A percentile compares a stretch with the other conserved stretches of the same genome.
Conservation (phyloP, 2,113 vertebrate species). For the Aegotheles bennettii region DNA sequence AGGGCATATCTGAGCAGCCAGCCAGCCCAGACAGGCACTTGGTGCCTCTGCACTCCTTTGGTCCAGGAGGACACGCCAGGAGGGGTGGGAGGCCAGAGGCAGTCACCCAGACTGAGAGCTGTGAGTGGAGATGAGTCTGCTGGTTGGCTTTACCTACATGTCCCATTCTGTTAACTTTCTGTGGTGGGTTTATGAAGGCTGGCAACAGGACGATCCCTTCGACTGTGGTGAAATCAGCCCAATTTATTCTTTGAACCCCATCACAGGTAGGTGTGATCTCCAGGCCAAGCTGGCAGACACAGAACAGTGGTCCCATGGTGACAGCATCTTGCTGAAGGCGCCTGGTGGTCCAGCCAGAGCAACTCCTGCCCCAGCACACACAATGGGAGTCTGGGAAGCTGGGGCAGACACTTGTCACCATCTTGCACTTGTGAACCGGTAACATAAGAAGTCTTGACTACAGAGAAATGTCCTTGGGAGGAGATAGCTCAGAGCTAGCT, state of each 20-base stretch:
- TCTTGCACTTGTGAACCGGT: not conserved
- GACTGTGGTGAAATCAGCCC: not conserved
- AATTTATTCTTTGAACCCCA: not conserved
- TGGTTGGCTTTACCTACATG: not conserved
- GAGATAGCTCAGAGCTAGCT: not conserved
- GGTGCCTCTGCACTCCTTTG: not conserved
- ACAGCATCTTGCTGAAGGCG: not conserved
- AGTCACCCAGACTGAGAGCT: not conserved
- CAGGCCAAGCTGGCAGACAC: not conserved
- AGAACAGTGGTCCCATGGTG: not conserved
- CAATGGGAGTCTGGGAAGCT: not conserved
- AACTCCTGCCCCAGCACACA: fast-evolving
- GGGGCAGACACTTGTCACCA: not conserved
- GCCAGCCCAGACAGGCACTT: not conserved
- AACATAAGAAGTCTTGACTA: not conserved
- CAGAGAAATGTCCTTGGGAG: not conserved
- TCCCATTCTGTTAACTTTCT: not conserved
- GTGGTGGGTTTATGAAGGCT: not conserved
- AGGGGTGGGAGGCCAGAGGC: not conserved
- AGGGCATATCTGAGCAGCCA: fast-evolving
- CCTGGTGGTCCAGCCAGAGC: not conserved
- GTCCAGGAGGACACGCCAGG: not conserved
- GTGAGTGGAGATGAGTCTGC: not conserved
- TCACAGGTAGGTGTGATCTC: not conserved
- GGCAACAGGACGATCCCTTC: not conserved